These are phyloP conservation scores for Tautogolabrus adspersus DNA, from an alignment of 2,113 vertebrate species.

Conservation along the genomic window DNA sequence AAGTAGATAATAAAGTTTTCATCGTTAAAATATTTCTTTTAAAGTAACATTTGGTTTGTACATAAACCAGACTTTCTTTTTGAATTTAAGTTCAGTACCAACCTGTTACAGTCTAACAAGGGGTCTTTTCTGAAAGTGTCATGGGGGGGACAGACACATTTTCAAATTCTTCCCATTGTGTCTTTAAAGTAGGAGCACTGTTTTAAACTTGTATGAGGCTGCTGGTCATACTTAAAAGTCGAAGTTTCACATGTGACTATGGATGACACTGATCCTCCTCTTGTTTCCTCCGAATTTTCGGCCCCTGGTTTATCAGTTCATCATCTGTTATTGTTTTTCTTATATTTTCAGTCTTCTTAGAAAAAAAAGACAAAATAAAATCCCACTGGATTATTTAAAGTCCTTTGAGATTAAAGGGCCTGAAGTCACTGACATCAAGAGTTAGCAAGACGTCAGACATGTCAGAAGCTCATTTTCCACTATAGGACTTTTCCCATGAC, in stretches of 20 bases:
- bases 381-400: neutral
- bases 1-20: no score
- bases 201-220: no score
- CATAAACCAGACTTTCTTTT: no score
- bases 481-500: slow-evolving; percentile 20
- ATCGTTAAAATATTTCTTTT: no score
- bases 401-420: slow-evolving; percentile 15
- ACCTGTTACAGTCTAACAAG: no score
- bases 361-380: neutral
- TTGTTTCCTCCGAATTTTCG: neutral
- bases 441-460: slow-evolving; percentile 2
- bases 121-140: no score
- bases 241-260: neutral
- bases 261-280: neutral
- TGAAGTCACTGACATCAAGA: neutral
- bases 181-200: no score
- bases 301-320: neutral
- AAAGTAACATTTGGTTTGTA: no score
- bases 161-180: no score
- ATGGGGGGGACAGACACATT: no score
- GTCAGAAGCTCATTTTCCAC: neutral
- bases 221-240: neutral
- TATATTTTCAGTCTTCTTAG: neutral
- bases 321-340: neutral
- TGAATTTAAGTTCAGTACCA: no score